These are phyloP conservation scores for Belonocnema kinseyi DNA, from an alignment of 1,140 invertebrate genomes.

Conservation along the genomic window DNA sequence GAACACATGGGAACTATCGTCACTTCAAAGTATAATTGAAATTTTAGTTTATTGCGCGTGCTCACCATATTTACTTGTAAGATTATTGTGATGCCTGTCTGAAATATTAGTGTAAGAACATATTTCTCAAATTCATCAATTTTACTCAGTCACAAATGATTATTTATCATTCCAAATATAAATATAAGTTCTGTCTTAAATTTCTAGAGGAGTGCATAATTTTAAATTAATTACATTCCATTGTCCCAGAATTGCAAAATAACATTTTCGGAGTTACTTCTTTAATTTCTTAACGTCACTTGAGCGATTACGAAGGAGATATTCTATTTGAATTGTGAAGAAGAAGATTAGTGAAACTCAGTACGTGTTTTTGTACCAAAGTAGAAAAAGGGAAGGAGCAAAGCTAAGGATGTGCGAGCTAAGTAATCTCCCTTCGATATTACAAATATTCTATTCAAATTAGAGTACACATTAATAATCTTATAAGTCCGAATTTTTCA, in stretches of 20 bases:
- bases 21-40: too few species aligned
- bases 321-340: conserved; percentile 17
- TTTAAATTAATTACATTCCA: not conserved
- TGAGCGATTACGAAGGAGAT: conserved; percentile 9
- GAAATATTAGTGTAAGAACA: too few species aligned
- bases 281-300: not conserved
- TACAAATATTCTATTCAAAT: conserved; percentile 19
- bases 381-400: not conserved
- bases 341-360: conserved; percentile 19
- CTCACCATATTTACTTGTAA: too few species aligned
- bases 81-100: too few species aligned
- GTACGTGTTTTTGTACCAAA: conserved; percentile 16
- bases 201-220: not conserved
- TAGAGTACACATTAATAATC: not conserved
- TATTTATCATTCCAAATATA: too few species aligned
- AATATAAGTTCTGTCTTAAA: too few species aligned
- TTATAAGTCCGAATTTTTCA: not conserved
- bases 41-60: too few species aligned
- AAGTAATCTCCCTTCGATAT: conserved; percentile 12
- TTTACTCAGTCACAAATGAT: too few species aligned
- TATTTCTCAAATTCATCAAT: too few species aligned
- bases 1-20: too few species aligned
- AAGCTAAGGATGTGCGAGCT: not conserved
- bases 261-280: not conserved
- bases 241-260: not conserved